A percentile compares a stretch with the other conserved stretches of the same genome.
Evolutionary conservation across 2,888 invertebrate species (phyloP).

Genomic region (Drosophila pegasa): DNA sequence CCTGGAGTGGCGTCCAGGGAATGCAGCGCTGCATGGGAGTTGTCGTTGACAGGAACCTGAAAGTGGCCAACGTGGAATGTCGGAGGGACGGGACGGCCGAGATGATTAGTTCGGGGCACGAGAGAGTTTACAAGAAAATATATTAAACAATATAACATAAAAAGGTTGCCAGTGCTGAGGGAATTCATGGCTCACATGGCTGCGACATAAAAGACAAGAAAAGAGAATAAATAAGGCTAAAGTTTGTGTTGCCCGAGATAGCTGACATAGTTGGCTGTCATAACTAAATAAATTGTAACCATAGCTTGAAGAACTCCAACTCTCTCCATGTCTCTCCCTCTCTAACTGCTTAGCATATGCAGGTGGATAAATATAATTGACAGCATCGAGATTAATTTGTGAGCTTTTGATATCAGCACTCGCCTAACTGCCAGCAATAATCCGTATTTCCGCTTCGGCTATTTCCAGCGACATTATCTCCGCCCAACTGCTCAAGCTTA

Average conservation of each 20-base stretch:
- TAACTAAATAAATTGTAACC: background rate
- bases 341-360: background rate
- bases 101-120: slow-evolving; percentile 51
- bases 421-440: slow-evolving; percentile 14
- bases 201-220: background rate
- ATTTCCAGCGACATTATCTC: slow-evolving; percentile 23
- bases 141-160: slow-evolving; percentile 39
- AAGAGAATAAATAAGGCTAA: slow-evolving; percentile 16
- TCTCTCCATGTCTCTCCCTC: background rate
- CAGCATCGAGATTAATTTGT: slow-evolving; percentile 34
- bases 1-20: slow-evolving; percentile 60
- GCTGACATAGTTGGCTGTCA: background rate
- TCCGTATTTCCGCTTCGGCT: slow-evolving; percentile 17
- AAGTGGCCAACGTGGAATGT: slow-evolving; percentile 65
- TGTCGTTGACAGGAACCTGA: slow-evolving; percentile 49
- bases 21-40: slow-evolving; percentile 36
- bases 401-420: slow-evolving; percentile 23
- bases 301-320: too few species aligned
- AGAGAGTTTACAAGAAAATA: slow-evolving; percentile 40
- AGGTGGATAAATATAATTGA: slow-evolving; percentile 36
- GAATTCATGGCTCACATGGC: slow-evolving; percentile 17
- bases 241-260: background rate
- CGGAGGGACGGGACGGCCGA: slow-evolving; percentile 36
- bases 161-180: slow-evolving; percentile 13
- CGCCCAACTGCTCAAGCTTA: slow-evolving; percentile 30